Conservation (phyloP, 2,113 vertebrate species). For the Scytalopus superciliaris region DNA sequence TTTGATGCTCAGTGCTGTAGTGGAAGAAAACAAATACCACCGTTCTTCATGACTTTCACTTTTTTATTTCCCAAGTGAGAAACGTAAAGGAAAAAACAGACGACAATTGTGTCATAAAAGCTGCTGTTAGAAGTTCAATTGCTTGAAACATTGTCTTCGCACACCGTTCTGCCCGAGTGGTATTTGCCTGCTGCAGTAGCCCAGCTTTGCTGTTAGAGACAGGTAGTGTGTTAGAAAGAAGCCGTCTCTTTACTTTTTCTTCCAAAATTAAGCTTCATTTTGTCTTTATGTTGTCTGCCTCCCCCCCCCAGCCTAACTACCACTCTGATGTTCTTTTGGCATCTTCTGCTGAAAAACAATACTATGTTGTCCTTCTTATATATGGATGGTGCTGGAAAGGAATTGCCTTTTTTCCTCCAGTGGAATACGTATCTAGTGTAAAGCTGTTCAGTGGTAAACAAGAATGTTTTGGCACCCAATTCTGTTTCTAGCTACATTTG, state of each 20-base stretch:
- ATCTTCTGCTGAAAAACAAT: not conserved
- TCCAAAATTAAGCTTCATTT: not conserved
- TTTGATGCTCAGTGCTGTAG: not conserved
- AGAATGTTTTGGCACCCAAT: not conserved
- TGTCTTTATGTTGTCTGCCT: not conserved
- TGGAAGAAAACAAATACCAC: constrained; percentile 24
- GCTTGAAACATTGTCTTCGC: not conserved
- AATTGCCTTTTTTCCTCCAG: not conserved
- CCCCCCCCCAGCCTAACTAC: not conserved
- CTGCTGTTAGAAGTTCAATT: not conserved
- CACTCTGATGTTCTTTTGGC: rapidly evolving
- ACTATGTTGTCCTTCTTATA: not conserved
- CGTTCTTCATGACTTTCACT: constrained; percentile 13
- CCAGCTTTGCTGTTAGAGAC: not conserved
- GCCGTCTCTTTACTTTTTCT: not conserved
- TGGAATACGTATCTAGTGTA: not conserved
- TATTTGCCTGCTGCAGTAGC: not conserved
- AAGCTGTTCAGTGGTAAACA: not conserved
- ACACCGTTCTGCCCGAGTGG: not conserved
- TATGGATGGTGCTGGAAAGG: not conserved
- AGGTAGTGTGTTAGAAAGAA: not conserved
- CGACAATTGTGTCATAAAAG: not conserved
- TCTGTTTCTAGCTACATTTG: not conserved
- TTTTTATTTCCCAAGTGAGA: constrained; percentile 23
- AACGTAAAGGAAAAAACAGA: not conserved